Base-by-base conservation (phyloP, 2,797 vertebrate genomes). In the Propithecus deckenii region DNA sequence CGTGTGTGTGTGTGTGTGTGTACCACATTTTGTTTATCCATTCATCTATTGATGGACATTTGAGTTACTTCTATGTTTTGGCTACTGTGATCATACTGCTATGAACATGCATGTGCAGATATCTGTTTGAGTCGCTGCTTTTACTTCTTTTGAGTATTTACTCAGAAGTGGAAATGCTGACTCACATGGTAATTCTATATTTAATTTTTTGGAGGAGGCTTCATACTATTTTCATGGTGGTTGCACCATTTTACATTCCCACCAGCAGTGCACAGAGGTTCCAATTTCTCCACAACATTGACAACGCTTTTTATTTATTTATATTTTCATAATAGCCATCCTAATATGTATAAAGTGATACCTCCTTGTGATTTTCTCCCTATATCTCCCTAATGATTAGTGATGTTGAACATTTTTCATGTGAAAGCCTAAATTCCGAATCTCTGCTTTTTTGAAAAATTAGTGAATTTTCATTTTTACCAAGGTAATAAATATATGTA, bases 401-500 rank as follows among this genome's bases (percentile, higher is more conserved):
- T 32, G 57, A 83, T 43, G 6, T 32, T 46, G 25, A 61, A 35
- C 52, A 80, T 57, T 55, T 80, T 43, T 43, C 50, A 93, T 35
- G 55, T 50, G 86, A 67, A 48, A 67, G 7, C 28, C 25, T 35
- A 4, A 67, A 38, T 79, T 87, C 32, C 8, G 23, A 83, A 50
- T 11, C 9, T 86, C 74, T 63, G 57, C 41, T 83, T 76, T 28
- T 48, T 83, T 88, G 74, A 75, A 59, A 65, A 48, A n/a, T 76
- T 75, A 76, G 48, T 75, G 67, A 79, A 28, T 48, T 76, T 91
- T 80, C 5, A 55, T 65, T 63, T 87, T 75, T 55, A 75, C 32
- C 48, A 75, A 83, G 50, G 48, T 67, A 75, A 28, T 50, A 72
- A 72, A 25, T 72, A 55, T 32, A 18, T 7, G 11, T 43, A 65